Evolutionary conservation across 1,140 invertebrate genomes (phyloP).

Genomic region (Telenomus remus): DNA sequence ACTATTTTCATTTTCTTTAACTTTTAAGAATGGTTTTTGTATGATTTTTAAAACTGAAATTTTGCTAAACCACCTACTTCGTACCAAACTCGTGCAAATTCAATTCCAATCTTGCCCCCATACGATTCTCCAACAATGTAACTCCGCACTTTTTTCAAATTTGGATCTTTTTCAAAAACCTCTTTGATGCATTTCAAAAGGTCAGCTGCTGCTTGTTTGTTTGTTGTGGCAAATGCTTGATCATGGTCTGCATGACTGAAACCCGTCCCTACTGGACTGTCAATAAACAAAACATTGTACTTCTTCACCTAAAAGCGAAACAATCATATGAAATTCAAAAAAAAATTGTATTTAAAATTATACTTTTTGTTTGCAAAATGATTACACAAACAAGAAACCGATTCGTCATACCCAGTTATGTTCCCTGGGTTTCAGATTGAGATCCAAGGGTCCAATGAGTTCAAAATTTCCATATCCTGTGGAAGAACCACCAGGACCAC

Average conservation of each 20-base stretch:
- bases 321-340: no score
- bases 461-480: constrained; percentile 75
- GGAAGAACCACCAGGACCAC: constrained; percentile 67
- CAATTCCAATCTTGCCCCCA: constrained; percentile 91
- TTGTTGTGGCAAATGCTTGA: constrained; percentile 78
- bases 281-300: constrained; percentile 89
- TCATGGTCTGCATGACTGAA: constrained; percentile 85
- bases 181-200: constrained; percentile 82
- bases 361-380: no score
- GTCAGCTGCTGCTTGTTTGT: constrained; percentile 85
- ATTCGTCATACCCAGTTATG: constrained; percentile 77
- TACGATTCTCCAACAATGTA: constrained; percentile 92
- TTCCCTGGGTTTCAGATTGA: constrained; percentile 70
- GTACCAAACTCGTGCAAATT: constrained; percentile 81
- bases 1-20: no score
- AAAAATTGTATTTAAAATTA: no score
- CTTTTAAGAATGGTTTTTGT: neutral
- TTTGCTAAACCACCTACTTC: constrained; percentile 72
- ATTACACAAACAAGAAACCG: no score
- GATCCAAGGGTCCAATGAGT: constrained; percentile 74
- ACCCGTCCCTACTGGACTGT: constrained; percentile 92
- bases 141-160: constrained; percentile 83
- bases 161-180: constrained; percentile 79
- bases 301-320: constrained; percentile 78
- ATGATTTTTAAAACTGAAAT: neutral